Base-by-base conservation (phyloP, 2,888 invertebrate genomes). In the Pollenia angustigena region DNA sequence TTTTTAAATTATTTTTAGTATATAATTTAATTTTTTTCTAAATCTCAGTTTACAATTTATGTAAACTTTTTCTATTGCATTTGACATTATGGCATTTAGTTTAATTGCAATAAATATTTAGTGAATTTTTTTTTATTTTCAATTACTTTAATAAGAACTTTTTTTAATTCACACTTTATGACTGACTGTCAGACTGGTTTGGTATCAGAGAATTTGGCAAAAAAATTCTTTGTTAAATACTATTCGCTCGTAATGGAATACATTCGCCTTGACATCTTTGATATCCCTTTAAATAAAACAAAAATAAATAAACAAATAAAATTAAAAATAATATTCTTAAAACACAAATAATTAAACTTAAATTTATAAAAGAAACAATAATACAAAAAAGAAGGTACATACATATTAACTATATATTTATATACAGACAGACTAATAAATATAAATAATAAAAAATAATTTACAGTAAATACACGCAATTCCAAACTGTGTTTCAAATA, bases 211-310 rank as follows among this genome's bases (percentile, higher is more conserved):
- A 64, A 56, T 71, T 81, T 71, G 42, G 42, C 18, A 42, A 76
- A 32, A 32, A 23, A 46, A 64, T 52, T 72, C 16, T 18, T 32
- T 72, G 58, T 93, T 94, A 95, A 92, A 94, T 94, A 93, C 94
- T 94, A 94, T 94, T 94, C 92, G 94, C 94, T 92, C 94, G 94
- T 91, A 95, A 94, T 92, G 95, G 95, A 93, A 95, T 94, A 94
- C 95, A 94, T 94, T 95, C 95, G 93, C 94, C 95, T 91, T 94
- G 94, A 92, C 94, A 94, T 93, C 93, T 92, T 90, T 91, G 92
- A 92, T 90, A 91, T 90, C 92, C 93, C 93, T 93, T 93, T 90
- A 93, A 93, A 93, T 92, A 89, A 89, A 88, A 89, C 81, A 89
- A 69, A 90, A 90, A 90, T 60, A 89, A 88, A 87, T 66, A 83